Base-by-base conservation (phyloP, 2,888 invertebrate species). In the Agrotis segetum region DNA sequence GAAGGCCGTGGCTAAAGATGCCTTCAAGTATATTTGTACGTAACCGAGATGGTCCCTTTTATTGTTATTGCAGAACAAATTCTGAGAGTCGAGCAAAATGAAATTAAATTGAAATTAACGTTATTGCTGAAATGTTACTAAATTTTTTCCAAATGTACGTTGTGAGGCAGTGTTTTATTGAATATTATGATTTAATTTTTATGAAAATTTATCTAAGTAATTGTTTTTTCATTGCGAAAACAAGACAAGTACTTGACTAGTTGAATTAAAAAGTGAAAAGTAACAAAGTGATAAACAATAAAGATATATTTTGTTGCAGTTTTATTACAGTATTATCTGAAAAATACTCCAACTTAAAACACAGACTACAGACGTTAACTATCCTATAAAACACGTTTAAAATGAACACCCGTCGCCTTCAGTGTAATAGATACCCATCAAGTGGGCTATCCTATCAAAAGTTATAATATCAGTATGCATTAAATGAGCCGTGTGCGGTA, bases 391-490 rank as follows among this genome's bases (percentile, higher is more conserved):
- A 68, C 13, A 53, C 44, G 52, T 60, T 72, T 56, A 52, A 60
- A 71, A 55, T 46, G 16, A 66, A 62, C 7, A 49, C 71, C 44
- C 7, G 59, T 73, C 66, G 49, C 29, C 53, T 34, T 24, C 21
- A 52, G 59, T 24, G 60, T 59, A 75, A 67, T 77, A 77, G 70
- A 79, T 79, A 79, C 64, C 50, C 67, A 77, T 78, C 74, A 68
- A 78, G 63, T 17, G 24, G 24, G 66, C 56, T 67, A 82, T 68
- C 75, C 73, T 67, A 82, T 84, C 85, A 84, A 83, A 88, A 87
- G 82, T 87, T 87, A 83, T 85, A 82, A 89, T 88, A 89, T 91
- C 87, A 89, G 88, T 89, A 90, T 90, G 89, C 89, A 90, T 88
- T 89, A 87, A 90, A 91, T 90, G 89, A 89, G 82, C 88, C 88